Evolutionary conservation across 2,888 invertebrate genomes (phyloP), one percentile per base, ranked within the genome.

Genomic region (Steromphala cineraria): DNA sequence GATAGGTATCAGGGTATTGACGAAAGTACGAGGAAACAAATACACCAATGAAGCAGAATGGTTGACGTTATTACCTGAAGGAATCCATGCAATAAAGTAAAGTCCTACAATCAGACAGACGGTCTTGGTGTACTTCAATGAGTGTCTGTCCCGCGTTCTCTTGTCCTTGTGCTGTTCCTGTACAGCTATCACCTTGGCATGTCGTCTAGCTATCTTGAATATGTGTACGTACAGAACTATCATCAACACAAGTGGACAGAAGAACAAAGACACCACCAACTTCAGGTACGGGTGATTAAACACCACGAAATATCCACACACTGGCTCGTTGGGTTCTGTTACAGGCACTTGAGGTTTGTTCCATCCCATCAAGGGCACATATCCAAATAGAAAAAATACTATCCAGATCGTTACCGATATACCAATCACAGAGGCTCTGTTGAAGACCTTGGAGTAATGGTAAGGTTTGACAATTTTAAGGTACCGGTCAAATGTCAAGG

Each of bases 61-160:
- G n/a, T n/a, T n/a, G n/a, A n/a, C n/a, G n/a, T n/a, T n/a, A n/a
- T n/a, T n/a, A 86, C 88, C 87, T 79, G 85, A 80, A 53, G 88
- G 88, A 46, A 86, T 62, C 88, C 88, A 88, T 80, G 87, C 85
- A 46, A 87, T 80, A 62, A 87, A 82, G 53, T 87, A 88, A 17
- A 84, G 79, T 19, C 88, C 88, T 75, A 88, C 82, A 17, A 88
- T 83, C 7, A 85, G 84, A 55, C 83, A 82, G 15, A 88, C 85
- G 19, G 87, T 88, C 77, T 88, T 88, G 10, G 88, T 87, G 31
- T 86, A 85, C 53, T 86, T 83, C 87, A 86, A 87, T 8, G 88
- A 86, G n/a, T 81, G 79, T 78, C 83, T 81, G 53, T 86, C 82
- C 56, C 79, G 79, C 19, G 28, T 4, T 21, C 21, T 67, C n/a